Conservation (phyloP, 2,888 invertebrate species). For the Andrena trimmerana region DNA sequence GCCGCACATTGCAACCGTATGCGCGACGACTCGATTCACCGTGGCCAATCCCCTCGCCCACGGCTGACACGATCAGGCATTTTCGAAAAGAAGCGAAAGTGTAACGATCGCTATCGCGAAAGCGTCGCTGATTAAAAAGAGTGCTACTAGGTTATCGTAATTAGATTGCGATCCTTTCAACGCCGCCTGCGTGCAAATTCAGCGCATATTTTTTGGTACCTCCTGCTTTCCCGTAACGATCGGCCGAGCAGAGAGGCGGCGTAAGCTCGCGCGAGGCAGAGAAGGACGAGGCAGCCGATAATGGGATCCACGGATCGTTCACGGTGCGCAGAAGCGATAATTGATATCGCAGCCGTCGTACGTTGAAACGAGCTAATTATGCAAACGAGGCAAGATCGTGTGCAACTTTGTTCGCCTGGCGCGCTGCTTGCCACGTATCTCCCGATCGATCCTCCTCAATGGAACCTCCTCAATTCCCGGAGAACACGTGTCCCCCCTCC, state of each 20-base stretch:
- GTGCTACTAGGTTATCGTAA: conserved; percentile 42
- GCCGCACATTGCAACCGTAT: neutral
- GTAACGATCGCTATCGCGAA: conserved; percentile 55
- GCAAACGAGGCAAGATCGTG: neutral
- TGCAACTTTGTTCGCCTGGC: conserved; percentile 12
- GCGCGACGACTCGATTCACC: conserved; percentile 9
- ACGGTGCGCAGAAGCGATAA: neutral
- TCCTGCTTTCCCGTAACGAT: neutral
- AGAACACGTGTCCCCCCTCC: neutral
- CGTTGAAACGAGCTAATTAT: neutral
- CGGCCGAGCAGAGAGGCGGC: too few relatives aligned
- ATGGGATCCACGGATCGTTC: neutral
- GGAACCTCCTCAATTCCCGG: neutral
- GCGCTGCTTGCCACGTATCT: too few relatives aligned
- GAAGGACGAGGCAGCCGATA: neutral
- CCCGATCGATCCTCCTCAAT: neutral
- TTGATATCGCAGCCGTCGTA: neutral
- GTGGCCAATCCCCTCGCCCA: neutral
- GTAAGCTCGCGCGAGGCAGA: too few relatives aligned
- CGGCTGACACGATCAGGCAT: neutral
- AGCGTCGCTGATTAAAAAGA: conserved; percentile 55
- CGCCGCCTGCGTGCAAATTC: neutral
- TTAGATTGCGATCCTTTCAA: conserved; percentile 34
- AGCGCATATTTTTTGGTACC: neutral
- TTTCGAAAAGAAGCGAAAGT: conserved; percentile 51